These are phyloP conservation scores for Crambe crambe DNA, from an alignment of 37 sponge, comb jelly and placozoan species.

Conservation along the genomic window DNA sequence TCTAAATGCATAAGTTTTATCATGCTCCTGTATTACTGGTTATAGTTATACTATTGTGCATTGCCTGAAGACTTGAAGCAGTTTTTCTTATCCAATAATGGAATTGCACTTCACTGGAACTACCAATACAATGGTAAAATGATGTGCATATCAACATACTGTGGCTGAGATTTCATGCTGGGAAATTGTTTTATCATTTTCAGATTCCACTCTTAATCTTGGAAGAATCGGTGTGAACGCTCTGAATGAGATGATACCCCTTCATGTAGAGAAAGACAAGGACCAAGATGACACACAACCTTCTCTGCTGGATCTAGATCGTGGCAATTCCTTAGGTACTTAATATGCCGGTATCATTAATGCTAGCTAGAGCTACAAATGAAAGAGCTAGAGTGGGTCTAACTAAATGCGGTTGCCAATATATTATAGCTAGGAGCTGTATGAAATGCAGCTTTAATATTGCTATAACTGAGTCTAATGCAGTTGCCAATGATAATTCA, in stretches of 20 bases:
- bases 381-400: too few species aligned
- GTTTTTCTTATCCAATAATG: slow-evolving; percentile 66
- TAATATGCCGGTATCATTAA: too few species aligned
- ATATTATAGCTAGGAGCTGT: too few species aligned
- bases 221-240: not conserved
- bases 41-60: not conserved
- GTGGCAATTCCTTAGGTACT: not conserved
- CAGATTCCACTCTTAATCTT: slow-evolving; percentile 1
- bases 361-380: too few species aligned
- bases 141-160: not conserved
- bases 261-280: not conserved
- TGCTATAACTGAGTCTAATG: too few species aligned
- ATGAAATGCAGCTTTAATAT: too few species aligned
- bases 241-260: not conserved
- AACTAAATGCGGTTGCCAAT: too few species aligned
- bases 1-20: too few species aligned
- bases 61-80: slow-evolving; percentile 55
- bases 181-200: not conserved
- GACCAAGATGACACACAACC: not conserved
- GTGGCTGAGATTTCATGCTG: not conserved
- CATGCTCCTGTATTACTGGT: not conserved
- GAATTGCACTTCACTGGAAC: slow-evolving; percentile 49
- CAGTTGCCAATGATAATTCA: too few species aligned
- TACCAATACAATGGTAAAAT: slow-evolving; percentile 35
- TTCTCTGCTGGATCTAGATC: slow-evolving; percentile 6